Evolutionary conservation across 1,140 invertebrate genomes (phyloP).

Genomic region (Teleogryllus occipitalis): DNA sequence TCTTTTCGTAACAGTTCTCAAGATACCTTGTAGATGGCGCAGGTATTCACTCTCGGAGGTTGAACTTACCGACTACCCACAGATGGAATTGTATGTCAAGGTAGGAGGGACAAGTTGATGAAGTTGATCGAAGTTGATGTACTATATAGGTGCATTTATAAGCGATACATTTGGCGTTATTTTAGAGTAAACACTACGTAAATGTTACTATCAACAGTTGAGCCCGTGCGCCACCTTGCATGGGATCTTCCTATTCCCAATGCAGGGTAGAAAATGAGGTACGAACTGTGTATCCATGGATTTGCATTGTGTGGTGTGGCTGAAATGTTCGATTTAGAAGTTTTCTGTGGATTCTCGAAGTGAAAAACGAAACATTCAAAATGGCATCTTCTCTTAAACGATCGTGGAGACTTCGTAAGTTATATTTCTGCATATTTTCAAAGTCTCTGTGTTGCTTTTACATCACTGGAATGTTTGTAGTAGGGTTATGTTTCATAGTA

Average conservation of each 20-base stretch:
- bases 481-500: not conserved
- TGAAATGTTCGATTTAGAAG: constrained; percentile 28
- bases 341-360: constrained; percentile 30
- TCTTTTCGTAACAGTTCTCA: too few relatives aligned
- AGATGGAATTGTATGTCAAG: constrained; percentile 25
- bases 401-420: constrained; percentile 41
- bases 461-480: not conserved
- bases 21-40: constrained; percentile 9
- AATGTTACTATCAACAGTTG: not conserved
- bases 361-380: constrained; percentile 34
- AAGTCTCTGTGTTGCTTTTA: not conserved
- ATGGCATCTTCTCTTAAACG: constrained; percentile 47
- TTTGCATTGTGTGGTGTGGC: constrained; percentile 25
- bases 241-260: not conserved
- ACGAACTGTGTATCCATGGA: not conserved
- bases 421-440: not conserved
- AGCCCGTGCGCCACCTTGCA: constrained; percentile 16
- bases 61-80: constrained; percentile 20
- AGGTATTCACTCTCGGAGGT: constrained; percentile 17
- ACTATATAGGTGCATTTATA: constrained; percentile 20
- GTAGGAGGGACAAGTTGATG: constrained; percentile 25
- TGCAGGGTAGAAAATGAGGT: not conserved
- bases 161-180: constrained; percentile 25
- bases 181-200: constrained; percentile 11
- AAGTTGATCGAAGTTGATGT: not conserved